A percentile compares a stretch with the other conserved stretches of the same genome.
Evolutionary conservation across 2,797 vertebrate species (phyloP).

Genomic region (Halcyon badia): DNA sequence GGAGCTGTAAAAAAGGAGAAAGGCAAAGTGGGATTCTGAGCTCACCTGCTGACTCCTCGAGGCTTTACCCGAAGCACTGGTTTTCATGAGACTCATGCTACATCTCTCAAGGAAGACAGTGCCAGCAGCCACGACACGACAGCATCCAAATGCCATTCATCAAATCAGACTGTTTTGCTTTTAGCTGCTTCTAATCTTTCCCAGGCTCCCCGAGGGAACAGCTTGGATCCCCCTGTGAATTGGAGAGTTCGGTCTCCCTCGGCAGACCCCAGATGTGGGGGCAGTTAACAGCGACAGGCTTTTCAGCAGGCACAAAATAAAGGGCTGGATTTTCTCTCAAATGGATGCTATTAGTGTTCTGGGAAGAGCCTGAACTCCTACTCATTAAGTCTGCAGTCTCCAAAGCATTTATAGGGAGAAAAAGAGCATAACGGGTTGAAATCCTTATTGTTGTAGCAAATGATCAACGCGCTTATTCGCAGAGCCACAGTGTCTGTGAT

Average conservation of each 20-base stretch:
- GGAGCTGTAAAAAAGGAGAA: neutral
- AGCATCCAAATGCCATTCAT: neutral
- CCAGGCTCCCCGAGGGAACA: neutral
- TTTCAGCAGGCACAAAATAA: conserved; percentile 11
- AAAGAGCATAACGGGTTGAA: conserved; percentile 26
- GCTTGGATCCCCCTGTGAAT: neutral
- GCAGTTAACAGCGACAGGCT: neutral
- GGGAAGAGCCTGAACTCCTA: neutral
- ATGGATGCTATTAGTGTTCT: conserved; percentile 36
- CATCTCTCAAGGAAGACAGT: neutral
- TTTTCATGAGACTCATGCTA: neutral
- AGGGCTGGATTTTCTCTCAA: neutral
- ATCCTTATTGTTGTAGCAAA: conserved; percentile 36
- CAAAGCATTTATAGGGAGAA: conserved; percentile 32
- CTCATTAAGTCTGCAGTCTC: conserved; percentile 44
- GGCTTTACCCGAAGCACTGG: neutral
- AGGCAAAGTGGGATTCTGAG: neutral
- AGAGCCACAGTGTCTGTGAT: neutral
- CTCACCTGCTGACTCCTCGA: neutral
- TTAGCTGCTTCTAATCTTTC: conserved; percentile 29
- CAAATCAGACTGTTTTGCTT: neutral
- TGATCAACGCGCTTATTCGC: conserved; percentile 39
- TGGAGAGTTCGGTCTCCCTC: neutral
- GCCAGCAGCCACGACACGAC: neutral
- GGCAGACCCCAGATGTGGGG: neutral